Conservation (phyloP, 2,113 vertebrate genomes). For the Pyrgilauda ruficollis region DNA sequence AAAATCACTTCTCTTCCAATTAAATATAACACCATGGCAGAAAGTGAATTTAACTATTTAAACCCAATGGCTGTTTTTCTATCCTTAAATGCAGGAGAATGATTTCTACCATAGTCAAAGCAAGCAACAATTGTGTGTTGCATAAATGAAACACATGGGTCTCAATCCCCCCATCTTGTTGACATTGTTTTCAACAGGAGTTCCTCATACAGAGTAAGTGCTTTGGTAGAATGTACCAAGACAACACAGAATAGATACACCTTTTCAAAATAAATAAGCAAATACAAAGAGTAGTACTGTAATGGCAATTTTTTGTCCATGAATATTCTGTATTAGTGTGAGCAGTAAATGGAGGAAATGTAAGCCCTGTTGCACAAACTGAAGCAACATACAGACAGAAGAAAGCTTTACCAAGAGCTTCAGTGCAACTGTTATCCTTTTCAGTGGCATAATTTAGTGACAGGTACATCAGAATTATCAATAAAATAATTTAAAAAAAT, state of each 20-base stretch:
- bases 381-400: not conserved
- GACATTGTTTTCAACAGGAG: not conserved
- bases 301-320: not conserved
- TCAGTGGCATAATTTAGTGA: slow-evolving; percentile 41
- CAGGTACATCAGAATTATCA: not conserved
- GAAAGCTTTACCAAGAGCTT: slow-evolving; percentile 1
- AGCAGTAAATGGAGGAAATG: not conserved
- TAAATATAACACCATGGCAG: not conserved
- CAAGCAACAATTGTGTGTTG: not conserved
- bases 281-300: not conserved
- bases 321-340: not conserved
- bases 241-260: not conserved
- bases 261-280: slow-evolving; percentile 35
- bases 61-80: not conserved
- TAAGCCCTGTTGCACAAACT: not conserved
- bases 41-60: not conserved
- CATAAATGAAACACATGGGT: fast-evolving
- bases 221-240: not conserved
- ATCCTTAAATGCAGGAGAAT: not conserved
- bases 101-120: not conserved
- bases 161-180: not conserved
- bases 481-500: not conserved
- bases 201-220: not conserved
- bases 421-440: slow-evolving; percentile 26
- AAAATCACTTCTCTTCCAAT: not conserved